Evolutionary conservation across 2,888 invertebrate genomes (phyloP).

Genomic region (Ellobium chinense): DNA sequence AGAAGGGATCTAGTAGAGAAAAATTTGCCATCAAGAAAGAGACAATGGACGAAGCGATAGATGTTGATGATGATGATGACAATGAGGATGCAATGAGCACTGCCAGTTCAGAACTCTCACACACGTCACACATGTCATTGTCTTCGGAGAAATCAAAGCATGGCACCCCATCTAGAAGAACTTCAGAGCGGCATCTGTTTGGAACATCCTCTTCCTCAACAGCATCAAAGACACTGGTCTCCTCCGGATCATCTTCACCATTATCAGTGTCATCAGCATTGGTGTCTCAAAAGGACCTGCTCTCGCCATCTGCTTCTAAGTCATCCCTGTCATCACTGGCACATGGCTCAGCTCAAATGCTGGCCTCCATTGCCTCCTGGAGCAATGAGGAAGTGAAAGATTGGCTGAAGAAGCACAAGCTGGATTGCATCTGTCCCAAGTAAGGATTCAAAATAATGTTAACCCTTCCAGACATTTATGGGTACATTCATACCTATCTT

Average conservation of each 20-base stretch:
- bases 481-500: not conserved
- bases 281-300: not conserved
- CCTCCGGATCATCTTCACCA: not conserved
- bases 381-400: not conserved
- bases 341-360: not conserved
- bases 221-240: not conserved
- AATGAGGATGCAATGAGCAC: not conserved
- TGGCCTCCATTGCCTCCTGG: slow-evolving; percentile 27
- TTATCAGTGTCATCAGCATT: not conserved
- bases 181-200: not conserved
- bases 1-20: no score
- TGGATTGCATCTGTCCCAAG: slow-evolving; percentile 38
- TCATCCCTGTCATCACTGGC: not conserved
- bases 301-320: not conserved
- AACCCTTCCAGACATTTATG: no score
- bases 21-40: no score
- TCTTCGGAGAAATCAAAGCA: not conserved
- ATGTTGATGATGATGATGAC: slow-evolving; percentile 12
- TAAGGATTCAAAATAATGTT: no score
- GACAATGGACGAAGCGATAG: no score
- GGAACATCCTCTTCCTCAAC: not conserved
- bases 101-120: not conserved
- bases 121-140: not conserved
- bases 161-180: not conserved
- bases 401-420: slow-evolving; percentile 24